Percentiles rank a stretch among this genome's conserved stretches.
Evolutionary conservation across 2,888 invertebrate species (phyloP).

Genomic region (Cepaea hortensis): DNA sequence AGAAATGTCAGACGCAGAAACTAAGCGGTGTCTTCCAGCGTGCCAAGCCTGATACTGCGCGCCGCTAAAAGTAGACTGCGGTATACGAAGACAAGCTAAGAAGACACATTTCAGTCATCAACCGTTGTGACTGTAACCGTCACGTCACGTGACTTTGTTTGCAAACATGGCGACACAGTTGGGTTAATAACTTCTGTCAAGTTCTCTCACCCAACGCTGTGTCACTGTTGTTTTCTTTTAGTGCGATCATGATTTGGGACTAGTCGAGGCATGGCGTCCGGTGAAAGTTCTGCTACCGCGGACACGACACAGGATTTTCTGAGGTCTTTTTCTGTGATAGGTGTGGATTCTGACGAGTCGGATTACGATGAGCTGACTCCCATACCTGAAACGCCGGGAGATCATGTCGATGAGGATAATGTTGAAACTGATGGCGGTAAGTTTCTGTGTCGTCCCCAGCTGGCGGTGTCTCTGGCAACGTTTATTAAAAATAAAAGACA

Average conservation of each 20-base stretch:
- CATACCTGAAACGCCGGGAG: slow-evolving; percentile 46
- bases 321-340: slow-evolving; percentile 45
- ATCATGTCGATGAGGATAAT: slow-evolving; percentile 9
- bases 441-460: neutral
- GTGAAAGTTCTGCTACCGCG: slow-evolving; percentile 25
- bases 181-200: neutral
- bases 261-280: slow-evolving; percentile 30
- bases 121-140: neutral
- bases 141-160: slow-evolving; percentile 46
- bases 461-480: neutral
- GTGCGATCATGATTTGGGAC: neutral
- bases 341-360: slow-evolving; percentile 46
- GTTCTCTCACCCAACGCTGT: neutral
- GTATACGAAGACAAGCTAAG: no score
- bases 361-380: slow-evolving; percentile 47
- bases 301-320: slow-evolving; percentile 46
- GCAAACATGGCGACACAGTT: slow-evolving; percentile 45
- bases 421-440: neutral
- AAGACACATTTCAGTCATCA: no score
- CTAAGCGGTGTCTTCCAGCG: no score
- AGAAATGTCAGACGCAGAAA: no score
- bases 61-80: no score
- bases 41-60: no score
- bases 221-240: neutral
- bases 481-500: neutral